Base-by-base conservation (phyloP, 2,797 vertebrate genomes). In the Falco biarmicus region DNA sequence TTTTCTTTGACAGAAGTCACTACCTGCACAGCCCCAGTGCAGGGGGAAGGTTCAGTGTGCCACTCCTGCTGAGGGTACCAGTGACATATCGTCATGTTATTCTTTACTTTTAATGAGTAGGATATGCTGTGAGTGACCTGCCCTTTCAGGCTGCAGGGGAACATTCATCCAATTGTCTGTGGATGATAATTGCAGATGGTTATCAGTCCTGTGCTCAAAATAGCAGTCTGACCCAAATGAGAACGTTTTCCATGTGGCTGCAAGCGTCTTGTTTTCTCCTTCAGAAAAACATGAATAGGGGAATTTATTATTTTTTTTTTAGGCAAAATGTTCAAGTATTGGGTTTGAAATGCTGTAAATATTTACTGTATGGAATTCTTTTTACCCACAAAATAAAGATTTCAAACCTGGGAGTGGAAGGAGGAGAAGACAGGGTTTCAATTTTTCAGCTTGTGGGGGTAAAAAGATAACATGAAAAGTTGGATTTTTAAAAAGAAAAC, bases 181-280 rank as follows among this genome's bases (percentile, higher is more conserved):
- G 3, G 34, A 51, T 63, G 66, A 69, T 79, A 89, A 95, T 56
- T 92, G 87, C 81, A 79, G 54, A 54, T 43, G 51, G 54, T 53
- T 93, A 83, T 47, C 93, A 63, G 70, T 43, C 60, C 60, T 79
- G 54, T 14, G 18, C 87, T 87, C 87, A 59, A 16, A 95, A 97
- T 47, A 79, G 34, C 84, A 76, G 51, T 31, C 37, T 80, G 83
- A 66, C 68, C 90, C 89, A 92, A 88, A 90, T 37, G 56, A 87
- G 84, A 94, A 45, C 22, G 12, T 82, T 51, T 63, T 77, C 39
- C 29, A 2, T 5, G 26, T 50, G 60, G 31, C 37, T 86, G 41
- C 39, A 87, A 75, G 41, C 22, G 34, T 41, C 56, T 81, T 65
- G 15, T 51, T 87, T 93, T 66, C 22, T 45, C 59, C 54, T 39